Evolutionary conservation across 2,888 invertebrate species (phyloP), one percentile per base, ranked within the genome.

Genomic region (Boloria selene): DNA sequence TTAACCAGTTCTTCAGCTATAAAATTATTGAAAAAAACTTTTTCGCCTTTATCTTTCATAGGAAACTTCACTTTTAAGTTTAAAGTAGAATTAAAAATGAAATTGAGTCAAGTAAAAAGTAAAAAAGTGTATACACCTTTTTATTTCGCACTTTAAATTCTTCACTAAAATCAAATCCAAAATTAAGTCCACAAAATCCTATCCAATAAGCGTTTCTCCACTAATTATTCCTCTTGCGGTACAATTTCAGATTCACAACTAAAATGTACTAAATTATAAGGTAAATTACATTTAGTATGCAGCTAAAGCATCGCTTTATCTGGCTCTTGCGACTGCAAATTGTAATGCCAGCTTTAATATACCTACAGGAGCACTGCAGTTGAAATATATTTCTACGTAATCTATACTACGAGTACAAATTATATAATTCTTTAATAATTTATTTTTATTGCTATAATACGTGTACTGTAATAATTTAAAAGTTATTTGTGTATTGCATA

Each of bases 251-350:
- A 56, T 66, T 52, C 55, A 63, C 58, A 51, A 66, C 62, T 47
- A 63, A 68, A 70, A 52, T 53, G 65, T 55, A 70, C 42, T 68
- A 65, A 63, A 65, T 70, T 68, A 65, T 68, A 62, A 65, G 68
- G 56, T 68, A 68, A 68, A 70, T 70, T 70, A 65, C 63, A 70
- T 70, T 70, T 65, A 60, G 68, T 70, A 62, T 70, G 70, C 70
- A 65, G 63, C 51, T 61, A 65, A 58, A 69, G 69, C 61, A 64
- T 65, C 66, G 66, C 49, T 66, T 69, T 67, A 65, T 67, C 60
- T 65, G n/a, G 54, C 66, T 64, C 66, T 47, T 52, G 60, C 54
- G 61, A 60, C 64, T 67, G 68, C 64, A 69, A 71, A 72, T 66
- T 68, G 60, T 55, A 69, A 66, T 61, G 51, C 69, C 60, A 61